Conservation (phyloP, 2,888 invertebrate genomes). For the Asteroscopus sphinx region DNA sequence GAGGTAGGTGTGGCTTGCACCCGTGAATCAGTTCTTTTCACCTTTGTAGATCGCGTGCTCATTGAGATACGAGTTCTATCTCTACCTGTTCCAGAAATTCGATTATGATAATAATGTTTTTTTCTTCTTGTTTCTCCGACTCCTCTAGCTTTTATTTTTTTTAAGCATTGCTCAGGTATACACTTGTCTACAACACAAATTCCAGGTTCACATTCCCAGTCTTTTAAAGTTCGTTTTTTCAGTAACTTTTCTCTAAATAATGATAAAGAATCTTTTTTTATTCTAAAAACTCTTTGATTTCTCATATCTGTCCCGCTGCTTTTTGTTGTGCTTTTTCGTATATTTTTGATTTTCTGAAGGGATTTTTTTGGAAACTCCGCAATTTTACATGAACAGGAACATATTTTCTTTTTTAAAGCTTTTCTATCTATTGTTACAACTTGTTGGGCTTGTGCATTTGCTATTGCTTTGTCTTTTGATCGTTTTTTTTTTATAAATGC, state of each 20-base stretch:
- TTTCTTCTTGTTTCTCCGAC: slow-evolving; percentile 6
- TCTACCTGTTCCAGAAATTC: slow-evolving; percentile 15
- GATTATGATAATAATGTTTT: slow-evolving; percentile 5
- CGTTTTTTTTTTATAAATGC: slow-evolving; percentile 14
- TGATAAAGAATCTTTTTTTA: slow-evolving; percentile 69
- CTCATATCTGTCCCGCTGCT: slow-evolving; percentile 45
- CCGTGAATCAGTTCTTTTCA: slow-evolving; percentile 24
- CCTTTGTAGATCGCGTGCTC: slow-evolving; percentile 6
- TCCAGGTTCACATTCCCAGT: slow-evolving; percentile 46
- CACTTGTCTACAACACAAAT: slow-evolving; percentile 36
- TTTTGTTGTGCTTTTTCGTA: slow-evolving; percentile 45
- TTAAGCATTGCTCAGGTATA: slow-evolving; percentile 40
- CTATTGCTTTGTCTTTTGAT: slow-evolving; percentile 16
- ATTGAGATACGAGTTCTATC: slow-evolving; percentile 11
- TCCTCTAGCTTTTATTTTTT: slow-evolving; percentile 32
- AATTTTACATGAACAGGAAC: slow-evolving; percentile 40
- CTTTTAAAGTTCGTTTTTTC: slow-evolving; percentile 52
- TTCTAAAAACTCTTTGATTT: slow-evolving; percentile 50
- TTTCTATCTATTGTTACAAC: slow-evolving; percentile 40
- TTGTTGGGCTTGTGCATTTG: slow-evolving; percentile 8
- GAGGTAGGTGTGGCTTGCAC: slow-evolving; percentile 3
- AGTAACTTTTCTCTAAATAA: slow-evolving; percentile 65
- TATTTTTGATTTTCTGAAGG: slow-evolving; percentile 45
- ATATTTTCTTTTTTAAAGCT: slow-evolving; percentile 37
- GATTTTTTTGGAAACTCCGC: slow-evolving; percentile 35